phyloP scores from a whole-genome alignment of 2,888 invertebrate genomes.

The Calephelis perditalis region DNA sequence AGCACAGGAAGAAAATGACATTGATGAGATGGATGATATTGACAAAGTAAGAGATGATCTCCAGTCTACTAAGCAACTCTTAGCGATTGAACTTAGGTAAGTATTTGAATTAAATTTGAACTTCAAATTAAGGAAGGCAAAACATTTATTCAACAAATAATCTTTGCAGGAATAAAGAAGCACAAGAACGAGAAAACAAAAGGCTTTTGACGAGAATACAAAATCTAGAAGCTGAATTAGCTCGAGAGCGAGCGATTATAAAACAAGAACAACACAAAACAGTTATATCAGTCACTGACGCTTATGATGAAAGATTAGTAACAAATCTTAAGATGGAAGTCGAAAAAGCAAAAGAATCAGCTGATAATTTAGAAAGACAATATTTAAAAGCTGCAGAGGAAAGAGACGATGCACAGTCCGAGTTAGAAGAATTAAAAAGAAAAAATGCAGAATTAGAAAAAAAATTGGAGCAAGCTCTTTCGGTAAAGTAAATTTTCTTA shows the following conservation, averaged over 20 bases:
- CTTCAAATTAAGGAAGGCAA: not conserved
- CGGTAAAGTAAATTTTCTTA: conserved; percentile 53
- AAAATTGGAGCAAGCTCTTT: conserved; percentile 82
- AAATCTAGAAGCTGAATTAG: conserved; percentile 89
- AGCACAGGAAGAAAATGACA: conserved; percentile 80
- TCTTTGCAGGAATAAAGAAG: conserved; percentile 84
- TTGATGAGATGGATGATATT: conserved; percentile 93
- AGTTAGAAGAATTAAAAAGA: conserved; percentile 88
- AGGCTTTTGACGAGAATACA: conserved; percentile 87
- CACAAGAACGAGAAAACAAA: conserved; percentile 91
- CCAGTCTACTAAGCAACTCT: conserved; percentile 93
- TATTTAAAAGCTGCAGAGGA: conserved; percentile 86
- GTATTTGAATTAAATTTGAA: not conserved
- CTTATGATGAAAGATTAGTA: conserved; percentile 81
- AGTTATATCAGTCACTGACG: conserved; percentile 73
- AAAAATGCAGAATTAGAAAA: conserved; percentile 88
- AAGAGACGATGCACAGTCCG: conserved; percentile 84
- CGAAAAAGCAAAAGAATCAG: conserved; percentile 85
- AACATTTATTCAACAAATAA: not conserved
- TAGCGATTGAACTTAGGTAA: conserved; percentile 87
- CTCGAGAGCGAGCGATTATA: conserved; percentile 81
- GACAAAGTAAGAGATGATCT: conserved; percentile 93
- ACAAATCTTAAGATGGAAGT: conserved; percentile 85
- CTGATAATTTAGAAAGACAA: conserved; percentile 89
- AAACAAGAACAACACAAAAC: conserved; percentile 73